Conservation (phyloP, 2,797 vertebrate species). For the Halcyon leucocephala region DNA sequence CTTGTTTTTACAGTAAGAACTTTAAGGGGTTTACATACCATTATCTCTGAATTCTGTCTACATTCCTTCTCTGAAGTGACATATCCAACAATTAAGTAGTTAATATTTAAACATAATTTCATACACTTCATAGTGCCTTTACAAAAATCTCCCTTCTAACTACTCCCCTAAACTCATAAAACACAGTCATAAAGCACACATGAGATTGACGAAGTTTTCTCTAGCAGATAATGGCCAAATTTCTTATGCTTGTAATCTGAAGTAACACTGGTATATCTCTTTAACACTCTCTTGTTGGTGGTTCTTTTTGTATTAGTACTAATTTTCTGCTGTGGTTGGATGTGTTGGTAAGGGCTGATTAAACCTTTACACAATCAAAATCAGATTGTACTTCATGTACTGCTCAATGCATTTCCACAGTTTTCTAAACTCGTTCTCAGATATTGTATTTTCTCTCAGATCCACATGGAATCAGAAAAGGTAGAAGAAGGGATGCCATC, state of each 20-base stretch:
- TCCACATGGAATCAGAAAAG: background rate
- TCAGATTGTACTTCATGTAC: background rate
- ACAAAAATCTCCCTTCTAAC: background rate
- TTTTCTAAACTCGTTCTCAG: background rate
- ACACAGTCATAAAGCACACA: background rate
- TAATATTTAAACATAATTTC: background rate
- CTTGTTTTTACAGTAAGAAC: background rate
- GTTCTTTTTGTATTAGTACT: background rate
- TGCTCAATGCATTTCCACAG: background rate
- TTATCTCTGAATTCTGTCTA: background rate
- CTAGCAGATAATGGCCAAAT: background rate
- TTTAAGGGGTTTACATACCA: background rate
- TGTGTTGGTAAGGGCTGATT: background rate
- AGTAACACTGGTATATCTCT: background rate
- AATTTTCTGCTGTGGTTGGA: background rate
- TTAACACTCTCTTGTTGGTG: background rate
- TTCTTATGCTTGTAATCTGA: background rate
- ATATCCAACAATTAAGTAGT: background rate
- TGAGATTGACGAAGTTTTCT: background rate
- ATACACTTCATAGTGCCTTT: background rate
- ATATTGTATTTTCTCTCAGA: background rate
- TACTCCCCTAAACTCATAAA: background rate
- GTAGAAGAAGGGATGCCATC: background rate
- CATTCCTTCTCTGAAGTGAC: background rate
- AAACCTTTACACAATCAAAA: background rate